Base-by-base conservation (phyloP, 2,888 invertebrate genomes). In the Drosophila kokeensis region DNA sequence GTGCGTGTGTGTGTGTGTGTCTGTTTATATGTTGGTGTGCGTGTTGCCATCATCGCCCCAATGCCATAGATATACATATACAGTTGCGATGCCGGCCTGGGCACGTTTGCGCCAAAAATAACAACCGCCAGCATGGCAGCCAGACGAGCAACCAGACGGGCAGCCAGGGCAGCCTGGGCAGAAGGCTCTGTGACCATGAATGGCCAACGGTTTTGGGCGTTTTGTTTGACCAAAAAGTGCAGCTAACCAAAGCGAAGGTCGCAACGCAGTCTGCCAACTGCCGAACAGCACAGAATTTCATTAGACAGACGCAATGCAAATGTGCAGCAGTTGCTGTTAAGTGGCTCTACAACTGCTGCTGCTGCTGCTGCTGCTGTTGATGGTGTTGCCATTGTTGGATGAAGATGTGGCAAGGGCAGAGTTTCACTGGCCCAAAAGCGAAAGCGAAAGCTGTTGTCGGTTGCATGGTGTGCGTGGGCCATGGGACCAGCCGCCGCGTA, bases 71-170 rank as follows among this genome's bases (percentile, higher is more conserved):
- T 86, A 87, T 60, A 83, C 71, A 85, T 86, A 87, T 61, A 83
- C 73, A 72, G 62, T 54, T 53, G 66, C 59, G 58, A 49, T 71
- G 83, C 66, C 69, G 65, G 85, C 83, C 72, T 65, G 79, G 73
- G 83, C 88, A 88, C 86, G 90, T 88, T 82, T 82, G 73, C 58
- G 90, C 86, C 86, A 85, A 86, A 86, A 86, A 89, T 82, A 86
- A 86, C 80, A 82, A 69, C 61, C 57, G 54, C 27, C 32, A 64
- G 61, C 40, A 58, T 57, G 57, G 62, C 69, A 67, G 52, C 57
- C 76, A 67, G 68, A 53, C 69, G 53, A 38, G 50, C 60, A 67
- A 58, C 15, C 65, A 54, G 49, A 42, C 34, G 40, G 27, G 18
- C 60, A 63, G 68, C 30, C 65, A 49, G 61, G n/a, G 54, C 54